Conservation (phyloP, 2,888 invertebrate genomes). For the Aleiodes alternator region DNA sequence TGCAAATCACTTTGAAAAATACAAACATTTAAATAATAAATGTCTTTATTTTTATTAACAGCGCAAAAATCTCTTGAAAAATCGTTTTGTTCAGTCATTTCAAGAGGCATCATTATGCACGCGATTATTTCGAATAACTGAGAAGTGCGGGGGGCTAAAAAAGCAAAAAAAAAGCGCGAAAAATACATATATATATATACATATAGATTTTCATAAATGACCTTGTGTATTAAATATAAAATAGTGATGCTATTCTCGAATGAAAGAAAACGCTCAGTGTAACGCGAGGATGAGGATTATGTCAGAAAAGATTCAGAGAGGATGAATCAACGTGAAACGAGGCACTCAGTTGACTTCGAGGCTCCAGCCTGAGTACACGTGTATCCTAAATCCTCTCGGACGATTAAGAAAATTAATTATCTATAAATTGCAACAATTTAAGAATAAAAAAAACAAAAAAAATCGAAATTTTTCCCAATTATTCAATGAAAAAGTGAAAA, state of each 20-base stretch:
- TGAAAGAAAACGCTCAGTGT: conserved; percentile 26
- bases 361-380: conserved; percentile 1
- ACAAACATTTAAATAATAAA: no score
- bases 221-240: conserved; percentile 50
- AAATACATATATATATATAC: no score
- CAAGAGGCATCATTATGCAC: no score
- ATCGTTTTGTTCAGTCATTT: no score
- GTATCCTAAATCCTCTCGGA: neutral
- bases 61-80: no score
- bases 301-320: neutral
- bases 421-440: neutral
- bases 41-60: no score
- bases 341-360: neutral
- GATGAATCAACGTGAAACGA: conserved; percentile 26
- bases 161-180: conserved; percentile 38
- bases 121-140: no score
- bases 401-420: neutral
- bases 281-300: conserved; percentile 23
- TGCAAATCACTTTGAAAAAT: no score
- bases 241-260: conserved; percentile 29
- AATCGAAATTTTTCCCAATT: neutral
- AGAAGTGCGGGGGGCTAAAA: no score
- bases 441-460: neutral
- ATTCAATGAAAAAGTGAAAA: no score
- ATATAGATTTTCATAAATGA: conserved; percentile 31